phyloP scores from a whole-genome alignment of 2,797 vertebrate genomes.

The Serranus cabrilla region DNA sequence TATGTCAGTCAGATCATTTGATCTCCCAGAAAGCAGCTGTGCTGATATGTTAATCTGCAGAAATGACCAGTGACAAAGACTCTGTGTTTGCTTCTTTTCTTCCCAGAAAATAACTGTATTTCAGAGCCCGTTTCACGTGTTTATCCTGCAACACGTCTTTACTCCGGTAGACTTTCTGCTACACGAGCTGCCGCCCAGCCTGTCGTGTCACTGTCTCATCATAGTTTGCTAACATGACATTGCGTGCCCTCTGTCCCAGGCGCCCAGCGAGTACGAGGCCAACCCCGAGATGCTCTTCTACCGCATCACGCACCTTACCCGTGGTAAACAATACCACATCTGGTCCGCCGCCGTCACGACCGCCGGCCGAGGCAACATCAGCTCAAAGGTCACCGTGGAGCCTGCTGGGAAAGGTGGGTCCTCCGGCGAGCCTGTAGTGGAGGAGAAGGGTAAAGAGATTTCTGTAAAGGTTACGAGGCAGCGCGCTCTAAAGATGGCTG shows the following conservation, averaged over 20 bases:
- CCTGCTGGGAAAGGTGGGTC: constrained; percentile 95
- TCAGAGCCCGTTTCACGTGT: neutral
- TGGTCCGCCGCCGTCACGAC: constrained; percentile 99
- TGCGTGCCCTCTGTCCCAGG: constrained; percentile 83
- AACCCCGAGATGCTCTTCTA: constrained; percentile 97
- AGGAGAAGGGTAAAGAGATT: constrained; percentile 55
- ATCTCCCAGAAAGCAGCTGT: no score
- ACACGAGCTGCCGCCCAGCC: neutral
- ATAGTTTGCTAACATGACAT: constrained; percentile 47
- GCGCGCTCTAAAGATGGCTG: constrained; percentile 41
- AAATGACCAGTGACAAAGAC: neutral
- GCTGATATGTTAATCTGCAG: no score
- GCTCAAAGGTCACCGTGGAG: constrained; percentile 96
- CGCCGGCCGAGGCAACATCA: constrained; percentile 96
- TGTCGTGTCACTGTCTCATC: constrained; percentile 17
- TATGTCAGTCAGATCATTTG: no score
- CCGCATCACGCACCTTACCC: constrained; percentile 94
- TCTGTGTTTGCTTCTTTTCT: neutral
- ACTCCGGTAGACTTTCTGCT: neutral
- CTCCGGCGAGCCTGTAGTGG: constrained; percentile 37
- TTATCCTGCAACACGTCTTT: neutral
- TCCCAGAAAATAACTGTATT: neutral
- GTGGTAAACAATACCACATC: constrained; percentile 96
- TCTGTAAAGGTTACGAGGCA: constrained; percentile 73
- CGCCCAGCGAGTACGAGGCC: constrained; percentile 97